Conservation (phyloP, 2,797 vertebrate genomes). For the Ctenochaetus hawaiiensis region DNA sequence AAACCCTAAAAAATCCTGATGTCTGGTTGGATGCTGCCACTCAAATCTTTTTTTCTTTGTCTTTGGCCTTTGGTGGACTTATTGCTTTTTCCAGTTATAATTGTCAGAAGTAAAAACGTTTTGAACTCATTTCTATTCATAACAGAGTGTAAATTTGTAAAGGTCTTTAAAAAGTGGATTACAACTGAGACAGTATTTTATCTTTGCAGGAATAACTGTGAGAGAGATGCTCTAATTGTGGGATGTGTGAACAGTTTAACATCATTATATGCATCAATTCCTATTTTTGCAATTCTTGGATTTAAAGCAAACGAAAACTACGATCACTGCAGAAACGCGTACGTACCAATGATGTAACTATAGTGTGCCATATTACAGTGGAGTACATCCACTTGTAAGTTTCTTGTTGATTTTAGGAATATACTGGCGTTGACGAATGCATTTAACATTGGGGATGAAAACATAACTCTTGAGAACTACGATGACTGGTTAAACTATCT, state of each 20-base stretch:
- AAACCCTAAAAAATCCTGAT: conserved; percentile 82
- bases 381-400: background rate
- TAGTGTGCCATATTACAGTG: background rate
- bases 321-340: conserved; percentile 85
- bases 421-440: conserved; percentile 82
- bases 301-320: conserved; percentile 89
- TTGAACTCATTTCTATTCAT: conserved; percentile 3
- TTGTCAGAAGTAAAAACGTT: conserved; percentile 82
- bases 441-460: conserved; percentile 86
- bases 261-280: conserved; percentile 88
- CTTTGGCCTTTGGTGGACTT: conserved; percentile 88
- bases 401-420: conserved; percentile 83
- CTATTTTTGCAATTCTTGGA: conserved; percentile 90
- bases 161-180: background rate
- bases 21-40: conserved; percentile 91
- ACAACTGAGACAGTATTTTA: background rate
- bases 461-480: conserved; percentile 83
- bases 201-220: conserved; percentile 88
- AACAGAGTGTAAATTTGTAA: background rate
- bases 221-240: conserved; percentile 87
- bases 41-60: conserved; percentile 92
- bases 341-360: conserved; percentile 49
- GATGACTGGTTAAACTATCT: conserved; percentile 71
- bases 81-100: conserved; percentile 92
- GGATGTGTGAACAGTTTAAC: conserved; percentile 88